Evolutionary conservation across 1,140 invertebrate genomes (phyloP).

Genomic region (Hylaeus volcanicus): DNA sequence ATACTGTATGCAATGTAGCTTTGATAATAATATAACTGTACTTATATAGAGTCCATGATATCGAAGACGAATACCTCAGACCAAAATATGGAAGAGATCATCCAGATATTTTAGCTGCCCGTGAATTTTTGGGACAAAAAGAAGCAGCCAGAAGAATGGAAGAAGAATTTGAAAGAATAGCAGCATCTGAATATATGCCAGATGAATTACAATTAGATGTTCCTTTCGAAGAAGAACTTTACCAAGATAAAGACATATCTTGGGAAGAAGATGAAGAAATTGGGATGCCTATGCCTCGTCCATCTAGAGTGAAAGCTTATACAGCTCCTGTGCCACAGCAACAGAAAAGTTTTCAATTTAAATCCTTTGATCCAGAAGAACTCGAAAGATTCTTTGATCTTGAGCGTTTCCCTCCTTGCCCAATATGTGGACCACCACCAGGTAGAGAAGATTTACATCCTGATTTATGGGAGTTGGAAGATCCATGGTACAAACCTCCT

Average conservation of each 20-base stretch:
- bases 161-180: conserved; percentile 45
- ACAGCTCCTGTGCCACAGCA: conserved; percentile 1
- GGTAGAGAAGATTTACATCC: conserved; percentile 46
- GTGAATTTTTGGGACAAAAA: conserved; percentile 44
- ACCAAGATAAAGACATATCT: conserved; percentile 54
- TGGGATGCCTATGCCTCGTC: background rate
- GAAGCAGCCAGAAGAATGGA: conserved; percentile 41
- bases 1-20: background rate
- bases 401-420: conserved; percentile 45
- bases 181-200: background rate
- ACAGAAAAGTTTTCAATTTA: conserved; percentile 11
- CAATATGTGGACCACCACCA: conserved; percentile 28
- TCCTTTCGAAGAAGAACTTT: conserved; percentile 54
- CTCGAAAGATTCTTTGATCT: conserved; percentile 67
- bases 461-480: conserved; percentile 62
- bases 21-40: background rate
- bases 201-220: conserved; percentile 43
- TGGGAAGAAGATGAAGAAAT: conserved; percentile 55
- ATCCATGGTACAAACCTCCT: conserved; percentile 50
- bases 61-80: conserved; percentile 47
- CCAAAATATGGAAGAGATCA: conserved; percentile 54
- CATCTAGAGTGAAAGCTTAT: conserved; percentile 49
- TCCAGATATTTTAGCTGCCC: conserved; percentile 53
- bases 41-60: conserved; percentile 36
- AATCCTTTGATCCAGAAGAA: conserved; percentile 49